Base-by-base conservation (phyloP, 2,888 invertebrate species). In the Drosophila neoperkinsi region DNA sequence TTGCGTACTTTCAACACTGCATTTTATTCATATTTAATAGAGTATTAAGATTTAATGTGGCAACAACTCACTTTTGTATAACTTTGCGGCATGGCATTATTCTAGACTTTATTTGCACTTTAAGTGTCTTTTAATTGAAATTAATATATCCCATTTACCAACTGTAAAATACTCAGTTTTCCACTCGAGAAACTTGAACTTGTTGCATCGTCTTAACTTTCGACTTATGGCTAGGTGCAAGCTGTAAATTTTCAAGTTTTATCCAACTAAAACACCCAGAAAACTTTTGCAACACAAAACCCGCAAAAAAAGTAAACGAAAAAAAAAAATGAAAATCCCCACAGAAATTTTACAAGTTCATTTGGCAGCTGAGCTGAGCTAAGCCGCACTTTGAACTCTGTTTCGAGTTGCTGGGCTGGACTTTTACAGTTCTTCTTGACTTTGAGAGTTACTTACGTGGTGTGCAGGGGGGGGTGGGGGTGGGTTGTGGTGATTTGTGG, bases 281-380 rank as follows among this genome's bases (percentile, higher is more conserved):
- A 79, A 79, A 79, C 53, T 72, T 76, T 76, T 79, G 71, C 56
- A 41, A 51, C 71, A 53, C 65, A 51, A 67, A 50, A 71, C 49
- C 71, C 71, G n/a, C 65, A 78, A 51, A 57, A 71, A 34, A 46
- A 56, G 16, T 25, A 9, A 9, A 9, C 25, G 60, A 61, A 56
- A 28, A 38, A 49, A 38, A 46, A 57, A n/a, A 31, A 4, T 50
- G 46, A 59, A 62, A 57, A 57, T 56, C 41, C 21, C 53, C 57
- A 79, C 70, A 63, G 58, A 80, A 80, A 80, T 75, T 77, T 64
- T 69, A 77, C 80, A 80, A 80, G 80, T 80, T 80, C 74, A 80
- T 80, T 80, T 77, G 71, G 51, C 50, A 57, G 70, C 73, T 71
- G 58, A 79, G 76, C 79, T 71, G 33, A 74, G 71, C 71, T 74